Evolutionary conservation across 2,797 vertebrate species (phyloP).

Genomic region (Todus mexicanus): DNA sequence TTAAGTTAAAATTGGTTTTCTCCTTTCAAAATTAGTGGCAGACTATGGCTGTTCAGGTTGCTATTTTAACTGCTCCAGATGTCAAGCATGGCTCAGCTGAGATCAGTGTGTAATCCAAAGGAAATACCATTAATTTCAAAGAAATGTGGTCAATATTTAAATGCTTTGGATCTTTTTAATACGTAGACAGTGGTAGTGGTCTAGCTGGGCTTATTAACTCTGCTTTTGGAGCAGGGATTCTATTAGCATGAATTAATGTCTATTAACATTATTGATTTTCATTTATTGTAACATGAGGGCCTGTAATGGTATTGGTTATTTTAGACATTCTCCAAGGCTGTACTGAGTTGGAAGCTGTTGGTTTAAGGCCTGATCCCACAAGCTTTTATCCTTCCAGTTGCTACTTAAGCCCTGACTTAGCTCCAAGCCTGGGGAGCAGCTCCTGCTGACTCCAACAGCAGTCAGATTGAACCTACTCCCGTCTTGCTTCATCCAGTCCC

Average conservation of each 20-base stretch:
- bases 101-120: slow-evolving; percentile 52
- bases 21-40: slow-evolving; percentile 3
- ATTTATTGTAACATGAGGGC: not conserved
- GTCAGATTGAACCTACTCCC: not conserved
- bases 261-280: slow-evolving; percentile 35
- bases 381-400: slow-evolving; percentile 38
- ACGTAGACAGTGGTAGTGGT: not conserved
- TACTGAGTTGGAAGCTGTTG: not conserved
- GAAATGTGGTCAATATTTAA: slow-evolving; percentile 52
- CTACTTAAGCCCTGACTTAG: slow-evolving; percentile 29
- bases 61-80: slow-evolving; percentile 62
- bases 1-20: not conserved
- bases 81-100: not conserved
- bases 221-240: slow-evolving; percentile 31
- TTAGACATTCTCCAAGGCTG: slow-evolving; percentile 2
- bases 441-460: not conserved
- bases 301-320: not conserved
- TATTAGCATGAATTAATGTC: slow-evolving; percentile 45
- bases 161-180: slow-evolving; percentile 23
- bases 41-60: slow-evolving; percentile 28
- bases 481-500: not conserved
- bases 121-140: slow-evolving; percentile 62
- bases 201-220: slow-evolving; percentile 39
- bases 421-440: slow-evolving; percentile 17
- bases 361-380: slow-evolving; percentile 43